Evolutionary conservation across 1,140 invertebrate species (phyloP).

Genomic region (Saccostrea cuccullata): DNA sequence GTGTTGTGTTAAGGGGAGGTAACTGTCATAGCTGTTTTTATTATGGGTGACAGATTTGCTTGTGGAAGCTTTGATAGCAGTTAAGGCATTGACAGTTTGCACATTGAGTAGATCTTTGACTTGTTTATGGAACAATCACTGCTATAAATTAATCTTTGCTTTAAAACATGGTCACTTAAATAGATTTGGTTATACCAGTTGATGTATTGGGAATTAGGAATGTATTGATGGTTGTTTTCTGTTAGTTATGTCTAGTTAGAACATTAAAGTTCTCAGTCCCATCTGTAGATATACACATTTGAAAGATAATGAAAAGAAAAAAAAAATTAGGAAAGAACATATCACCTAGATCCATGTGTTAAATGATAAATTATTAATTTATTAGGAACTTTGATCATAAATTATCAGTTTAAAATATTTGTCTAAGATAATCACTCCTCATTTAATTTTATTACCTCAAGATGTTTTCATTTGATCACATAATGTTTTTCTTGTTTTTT

Average conservation of each 20-base stretch:
- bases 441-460: background rate
- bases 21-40: background rate
- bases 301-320: background rate
- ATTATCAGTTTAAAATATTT: background rate
- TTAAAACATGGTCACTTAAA: no score
- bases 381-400: background rate
- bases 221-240: no score
- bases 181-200: background rate
- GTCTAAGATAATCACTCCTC: background rate
- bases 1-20: background rate
- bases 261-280: no score
- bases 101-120: slow-evolving; percentile 20
- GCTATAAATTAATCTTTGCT: background rate
- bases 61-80: background rate
- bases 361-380: background rate
- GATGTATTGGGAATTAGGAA: background rate
- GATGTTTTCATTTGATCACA: background rate
- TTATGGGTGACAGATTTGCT: background rate
- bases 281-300: no score
- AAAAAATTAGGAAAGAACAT: background rate
- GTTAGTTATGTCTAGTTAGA: no score
- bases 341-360: background rate
- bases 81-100: background rate
- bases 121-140: slow-evolving; percentile 9
- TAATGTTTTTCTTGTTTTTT: background rate